Evolutionary conservation across 2,888 invertebrate species (phyloP).

Genomic region (Abscondita cerata): DNA sequence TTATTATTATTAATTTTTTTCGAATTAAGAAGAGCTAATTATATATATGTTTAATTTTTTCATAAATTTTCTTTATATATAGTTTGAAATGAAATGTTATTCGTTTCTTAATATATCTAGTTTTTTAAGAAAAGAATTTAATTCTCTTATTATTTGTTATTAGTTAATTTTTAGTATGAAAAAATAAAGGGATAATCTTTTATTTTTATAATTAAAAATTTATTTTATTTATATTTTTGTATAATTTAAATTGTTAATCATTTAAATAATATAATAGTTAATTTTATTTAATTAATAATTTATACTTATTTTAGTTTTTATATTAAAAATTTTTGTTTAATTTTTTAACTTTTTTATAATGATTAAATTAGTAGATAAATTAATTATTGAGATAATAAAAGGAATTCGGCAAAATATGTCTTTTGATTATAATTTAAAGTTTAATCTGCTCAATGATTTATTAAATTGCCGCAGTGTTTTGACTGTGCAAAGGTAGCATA

Average conservation of each 20-base stretch:
- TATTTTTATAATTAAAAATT: slow-evolving; percentile 63
- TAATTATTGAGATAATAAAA: slow-evolving; percentile 57
- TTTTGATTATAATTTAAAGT: slow-evolving; percentile 58
- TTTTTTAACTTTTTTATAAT: slow-evolving; percentile 61
- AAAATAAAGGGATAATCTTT: slow-evolving; percentile 56
- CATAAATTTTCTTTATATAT: slow-evolving; percentile 68
- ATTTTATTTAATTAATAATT: slow-evolving; percentile 54
- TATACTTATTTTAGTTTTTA: slow-evolving; percentile 57
- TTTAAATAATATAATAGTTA: slow-evolving; percentile 57
- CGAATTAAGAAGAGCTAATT: slow-evolving; percentile 70
- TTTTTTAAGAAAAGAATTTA: slow-evolving; percentile 70
- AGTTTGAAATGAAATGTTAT: slow-evolving; percentile 71
- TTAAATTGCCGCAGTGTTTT: slow-evolving; percentile 82
- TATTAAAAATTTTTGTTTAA: slow-evolving; percentile 58
- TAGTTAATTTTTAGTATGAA: slow-evolving; percentile 52
- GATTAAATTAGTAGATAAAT: slow-evolving; percentile 65
- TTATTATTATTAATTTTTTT: slow-evolving; percentile 59
- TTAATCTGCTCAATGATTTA: slow-evolving; percentile 73
- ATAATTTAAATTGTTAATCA: slow-evolving; percentile 66
- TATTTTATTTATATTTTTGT: slow-evolving; percentile 58
- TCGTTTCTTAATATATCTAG: slow-evolving; percentile 73
- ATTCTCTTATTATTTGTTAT: slow-evolving; percentile 54
- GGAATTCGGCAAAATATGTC: slow-evolving; percentile 73
- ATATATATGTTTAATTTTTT: slow-evolving; percentile 65
- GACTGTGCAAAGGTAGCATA: slow-evolving; percentile 79